Percentiles rank a stretch among this genome's conserved stretches.
Evolutionary conservation across 2,113 vertebrate genomes (phyloP).

Genomic region (Aphyosemion australe): DNA sequence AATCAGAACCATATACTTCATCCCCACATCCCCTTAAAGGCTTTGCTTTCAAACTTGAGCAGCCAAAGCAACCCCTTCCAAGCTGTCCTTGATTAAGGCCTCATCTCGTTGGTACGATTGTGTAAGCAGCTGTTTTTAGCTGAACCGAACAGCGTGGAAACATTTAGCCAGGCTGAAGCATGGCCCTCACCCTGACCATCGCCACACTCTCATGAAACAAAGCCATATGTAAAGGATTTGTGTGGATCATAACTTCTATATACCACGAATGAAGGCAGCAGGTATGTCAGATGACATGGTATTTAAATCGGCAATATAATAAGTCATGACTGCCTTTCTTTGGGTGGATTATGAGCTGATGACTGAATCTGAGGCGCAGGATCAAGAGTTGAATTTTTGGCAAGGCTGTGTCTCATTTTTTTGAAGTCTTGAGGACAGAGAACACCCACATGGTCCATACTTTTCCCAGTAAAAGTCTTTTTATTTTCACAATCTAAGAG

Average conservation of each 20-base stretch:
- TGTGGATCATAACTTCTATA: conserved; percentile 35
- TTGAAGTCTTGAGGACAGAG: conserved; percentile 23
- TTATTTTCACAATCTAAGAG: conserved; percentile 6
- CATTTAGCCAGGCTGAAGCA: conserved; percentile 59
- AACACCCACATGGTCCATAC: neutral
- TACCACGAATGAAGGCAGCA: conserved; percentile 22
- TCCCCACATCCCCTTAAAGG: neutral
- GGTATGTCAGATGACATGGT: conserved; percentile 46
- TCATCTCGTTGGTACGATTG: conserved; percentile 31
- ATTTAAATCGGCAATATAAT: conserved; percentile 53
- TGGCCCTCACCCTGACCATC: conserved; percentile 60
- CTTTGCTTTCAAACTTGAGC: conserved; percentile 3
- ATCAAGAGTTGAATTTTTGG: conserved; percentile 7
- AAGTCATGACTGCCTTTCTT: conserved; percentile 47
- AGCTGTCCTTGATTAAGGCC: conserved; percentile 46
- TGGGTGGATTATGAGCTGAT: conserved; percentile 53
- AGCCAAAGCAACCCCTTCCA: conserved; percentile 4
- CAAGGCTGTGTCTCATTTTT: conserved; percentile 3
- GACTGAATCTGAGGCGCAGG: conserved; percentile 20
- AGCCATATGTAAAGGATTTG: conserved; percentile 63
- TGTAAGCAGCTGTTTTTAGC: conserved; percentile 33
- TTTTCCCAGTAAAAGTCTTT: conserved; percentile 12
- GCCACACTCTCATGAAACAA: conserved; percentile 53
- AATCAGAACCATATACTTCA: neutral
- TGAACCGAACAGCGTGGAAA: conserved; percentile 52